Conservation (phyloP, 2,888 invertebrate species). For the Ganaspis brasiliensis region DNA sequence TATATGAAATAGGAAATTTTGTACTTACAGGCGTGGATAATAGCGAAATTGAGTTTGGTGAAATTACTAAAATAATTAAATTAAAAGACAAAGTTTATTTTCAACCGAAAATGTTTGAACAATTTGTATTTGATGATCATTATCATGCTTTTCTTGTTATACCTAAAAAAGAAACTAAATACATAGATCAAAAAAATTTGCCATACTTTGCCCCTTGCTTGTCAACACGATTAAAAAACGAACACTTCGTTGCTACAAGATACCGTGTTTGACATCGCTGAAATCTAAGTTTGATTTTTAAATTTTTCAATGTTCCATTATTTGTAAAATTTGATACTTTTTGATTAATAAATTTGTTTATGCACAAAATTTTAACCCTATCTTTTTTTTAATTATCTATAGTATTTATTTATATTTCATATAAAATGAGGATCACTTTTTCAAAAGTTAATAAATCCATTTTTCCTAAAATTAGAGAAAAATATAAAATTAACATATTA, state of each 20-base stretch:
- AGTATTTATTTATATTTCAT: too few relatives aligned
- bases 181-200: constrained; percentile 24
- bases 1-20: neutral
- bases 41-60: neutral
- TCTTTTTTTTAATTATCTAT: too few relatives aligned
- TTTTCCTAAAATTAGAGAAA: too few relatives aligned
- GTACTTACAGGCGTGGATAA: neutral
- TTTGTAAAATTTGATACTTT: too few relatives aligned
- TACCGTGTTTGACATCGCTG: too few relatives aligned
- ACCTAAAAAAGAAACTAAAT: constrained; percentile 43
- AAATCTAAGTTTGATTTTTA: too few relatives aligned
- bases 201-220: neutral
- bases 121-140: neutral
- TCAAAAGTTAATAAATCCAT: too few relatives aligned
- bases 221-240: neutral
- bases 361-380: too few relatives aligned
- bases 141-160: constrained; percentile 39
- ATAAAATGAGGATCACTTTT: too few relatives aligned
- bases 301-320: too few relatives aligned
- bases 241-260: neutral
- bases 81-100: neutral
- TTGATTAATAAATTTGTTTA: too few relatives aligned
- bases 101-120: neutral
- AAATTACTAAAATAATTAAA: neutral
- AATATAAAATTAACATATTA: too few relatives aligned